Evolutionary conservation across 2,113 vertebrate species (phyloP).

Genomic region (Triplophysa dalaica): DNA sequence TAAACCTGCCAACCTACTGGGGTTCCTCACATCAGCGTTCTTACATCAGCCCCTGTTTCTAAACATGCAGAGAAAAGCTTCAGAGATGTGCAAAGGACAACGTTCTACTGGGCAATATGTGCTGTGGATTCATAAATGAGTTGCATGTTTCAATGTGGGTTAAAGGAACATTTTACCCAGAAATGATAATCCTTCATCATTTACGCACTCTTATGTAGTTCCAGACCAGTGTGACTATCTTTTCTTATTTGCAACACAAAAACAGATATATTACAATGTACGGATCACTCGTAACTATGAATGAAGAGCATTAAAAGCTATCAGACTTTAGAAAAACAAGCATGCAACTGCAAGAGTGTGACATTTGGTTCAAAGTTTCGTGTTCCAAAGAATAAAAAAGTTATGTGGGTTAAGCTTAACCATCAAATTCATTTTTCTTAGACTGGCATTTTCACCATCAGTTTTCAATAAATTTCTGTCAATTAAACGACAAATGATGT

Average conservation of each 20-base stretch:
- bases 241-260: neutral
- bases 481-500: neutral
- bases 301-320: too few species aligned
- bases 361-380: too few species aligned
- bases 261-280: too few species aligned
- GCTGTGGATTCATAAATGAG: neutral
- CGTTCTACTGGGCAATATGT: neutral
- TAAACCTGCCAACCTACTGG: constrained; percentile 30
- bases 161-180: neutral
- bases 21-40: constrained; percentile 33
- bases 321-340: too few species aligned
- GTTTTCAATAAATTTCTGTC: neutral
- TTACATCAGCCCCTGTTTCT: constrained; percentile 17
- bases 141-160: neutral
- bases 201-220: neutral
- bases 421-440: neutral
- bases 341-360: too few species aligned
- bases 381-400: too few species aligned
- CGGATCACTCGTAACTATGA: too few species aligned
- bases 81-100: neutral
- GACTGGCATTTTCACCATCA: neutral
- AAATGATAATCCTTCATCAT: neutral
- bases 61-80: neutral
- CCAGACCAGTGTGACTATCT: neutral
- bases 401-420: neutral